Evolutionary conservation across 92 coral and sea anemone species (phyloP), one percentile per base, ranked within the genome.

Genomic region (Diadumene lineata): DNA sequence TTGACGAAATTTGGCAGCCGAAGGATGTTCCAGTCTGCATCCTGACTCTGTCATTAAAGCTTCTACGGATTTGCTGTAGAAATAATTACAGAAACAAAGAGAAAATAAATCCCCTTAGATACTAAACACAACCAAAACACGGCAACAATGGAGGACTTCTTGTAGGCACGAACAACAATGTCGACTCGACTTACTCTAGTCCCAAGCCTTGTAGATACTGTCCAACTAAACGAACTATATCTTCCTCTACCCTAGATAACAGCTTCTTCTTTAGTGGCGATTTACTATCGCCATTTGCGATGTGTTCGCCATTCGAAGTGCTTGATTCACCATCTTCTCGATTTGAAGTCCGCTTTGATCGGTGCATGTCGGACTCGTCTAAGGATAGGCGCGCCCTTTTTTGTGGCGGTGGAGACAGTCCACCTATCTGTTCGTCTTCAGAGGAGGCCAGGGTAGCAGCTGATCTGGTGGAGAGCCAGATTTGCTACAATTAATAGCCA

Each of bases 371-470:
- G 97, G 98, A 92, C 98, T 92, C 97, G 86, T 76, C 93, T 82
- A 94, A 80, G 79, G 96, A 88, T 86, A 84, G 97, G 89, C 98
- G 98, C 86, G 96, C 98, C 96, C 90, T 94, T 89, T 94, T 94
- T 72, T 92, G 98, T 80, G 98, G 98, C 89, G 98, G 98, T 88
- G 98, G 98, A 94, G 98, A 94, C 98, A 90, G 87, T 71, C 98
- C 98, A 91, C 98, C 98, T 91, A 86, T 89, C 89, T 88, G 93
- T 86, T 94, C 98, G 97, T 94, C 98, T 85, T 94, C 98, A 94
- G 98, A 94, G 92, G 98, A 92, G 98, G 98, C 98, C 98, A 94
- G 98, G 91, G 98, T 94, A 94, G 92, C 98, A 79, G 88, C 84
- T 86, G 93, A 94, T 93, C 84, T 80, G 77, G 86, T 84, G 82